Evolutionary conservation across 35 echinoderm and acorn worm species (phyloP).

Genomic region (Stichopus chloronotus): DNA sequence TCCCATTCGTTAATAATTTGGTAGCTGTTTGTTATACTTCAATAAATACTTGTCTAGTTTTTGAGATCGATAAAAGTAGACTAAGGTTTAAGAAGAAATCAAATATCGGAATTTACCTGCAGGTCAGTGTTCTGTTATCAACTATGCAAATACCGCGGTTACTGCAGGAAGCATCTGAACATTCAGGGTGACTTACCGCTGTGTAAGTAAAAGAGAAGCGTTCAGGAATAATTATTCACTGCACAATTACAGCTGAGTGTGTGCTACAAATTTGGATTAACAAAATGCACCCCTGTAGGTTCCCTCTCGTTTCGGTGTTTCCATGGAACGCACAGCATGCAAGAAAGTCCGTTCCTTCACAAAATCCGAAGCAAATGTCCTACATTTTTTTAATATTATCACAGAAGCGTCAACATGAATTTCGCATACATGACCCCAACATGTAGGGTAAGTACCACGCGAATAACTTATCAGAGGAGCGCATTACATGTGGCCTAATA

Average conservation of each 20-base stretch:
- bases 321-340: background rate
- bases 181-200: constrained; percentile 19
- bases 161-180: background rate
- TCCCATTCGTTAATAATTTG: background rate
- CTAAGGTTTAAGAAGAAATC: background rate
- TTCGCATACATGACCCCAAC: too few relatives aligned
- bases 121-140: background rate
- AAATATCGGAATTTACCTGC: background rate
- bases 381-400: too few relatives aligned
- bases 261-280: background rate
- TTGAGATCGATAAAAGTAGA: background rate
- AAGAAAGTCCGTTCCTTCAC: background rate
- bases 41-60: background rate
- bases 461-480: too few relatives aligned
- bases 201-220: background rate
- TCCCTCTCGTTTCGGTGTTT: background rate
- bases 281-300: background rate
- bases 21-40: background rate
- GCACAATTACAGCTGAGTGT: background rate
- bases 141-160: background rate
- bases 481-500: too few relatives aligned
- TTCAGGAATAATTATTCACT: background rate
- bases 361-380: background rate
- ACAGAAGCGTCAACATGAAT: too few relatives aligned
- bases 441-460: too few relatives aligned